Conservation (phyloP, 2,888 invertebrate species). For the Pyralis farinalis region DNA sequence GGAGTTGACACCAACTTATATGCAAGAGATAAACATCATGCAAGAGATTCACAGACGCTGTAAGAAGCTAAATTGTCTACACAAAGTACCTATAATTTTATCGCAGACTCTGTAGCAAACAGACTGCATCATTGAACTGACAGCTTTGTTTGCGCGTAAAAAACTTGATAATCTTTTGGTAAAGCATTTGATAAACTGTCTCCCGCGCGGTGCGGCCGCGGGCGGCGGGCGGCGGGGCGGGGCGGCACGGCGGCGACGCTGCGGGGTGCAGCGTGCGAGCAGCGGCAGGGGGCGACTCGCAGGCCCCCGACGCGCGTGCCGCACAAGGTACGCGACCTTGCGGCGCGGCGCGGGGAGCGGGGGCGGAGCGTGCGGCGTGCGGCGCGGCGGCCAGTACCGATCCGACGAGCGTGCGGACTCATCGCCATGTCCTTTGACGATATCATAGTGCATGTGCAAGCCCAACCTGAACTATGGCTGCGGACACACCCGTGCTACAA, state of each 20-base stretch:
- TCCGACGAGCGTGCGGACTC: conserved; percentile 9
- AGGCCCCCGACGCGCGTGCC: not conserved
- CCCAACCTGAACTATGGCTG: conserved; percentile 26
- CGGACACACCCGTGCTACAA: conserved; percentile 22
- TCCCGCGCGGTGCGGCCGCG: no score
- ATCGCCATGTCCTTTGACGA: conserved; percentile 17
- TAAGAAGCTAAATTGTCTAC: no score
- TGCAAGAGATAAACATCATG: no score
- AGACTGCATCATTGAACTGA: no score
- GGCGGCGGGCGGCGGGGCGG: no score
- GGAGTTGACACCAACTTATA: no score
- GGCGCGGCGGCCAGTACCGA: conserved; percentile 6
- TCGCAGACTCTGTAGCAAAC: no score
- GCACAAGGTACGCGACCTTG: not conserved
- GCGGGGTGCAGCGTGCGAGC: not conserved
- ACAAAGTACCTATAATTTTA: no score
- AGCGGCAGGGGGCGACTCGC: not conserved
- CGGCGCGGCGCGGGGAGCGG: conserved; percentile 1
- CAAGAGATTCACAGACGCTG: no score
- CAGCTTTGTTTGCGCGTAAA: no score
- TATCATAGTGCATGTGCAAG: conserved; percentile 24
- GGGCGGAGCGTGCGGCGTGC: conserved; percentile 6
- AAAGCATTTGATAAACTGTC: no score
- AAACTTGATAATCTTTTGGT: no score
- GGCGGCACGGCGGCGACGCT: not conserved